Evolutionary conservation across 2,888 invertebrate species (phyloP).

Genomic region (Hypolimnas misippus): DNA sequence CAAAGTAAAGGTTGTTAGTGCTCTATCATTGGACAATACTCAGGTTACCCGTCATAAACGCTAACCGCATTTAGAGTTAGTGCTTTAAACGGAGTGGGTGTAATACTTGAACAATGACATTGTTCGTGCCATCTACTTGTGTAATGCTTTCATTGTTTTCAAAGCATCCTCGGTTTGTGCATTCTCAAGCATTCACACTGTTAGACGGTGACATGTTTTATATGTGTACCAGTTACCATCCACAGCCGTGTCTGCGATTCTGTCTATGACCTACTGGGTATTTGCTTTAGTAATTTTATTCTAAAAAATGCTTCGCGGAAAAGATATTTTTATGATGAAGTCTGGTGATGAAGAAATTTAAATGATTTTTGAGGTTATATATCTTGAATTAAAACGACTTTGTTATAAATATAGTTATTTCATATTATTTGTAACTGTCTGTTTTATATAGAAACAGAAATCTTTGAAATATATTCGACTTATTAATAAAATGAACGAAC

Average conservation of each 20-base stretch:
- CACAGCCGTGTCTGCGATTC: neutral
- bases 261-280: neutral
- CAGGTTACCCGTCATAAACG: conserved; percentile 20
- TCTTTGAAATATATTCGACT: too few relatives aligned
- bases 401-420: too few relatives aligned
- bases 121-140: conserved; percentile 55
- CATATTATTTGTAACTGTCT: too few relatives aligned
- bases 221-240: conserved; percentile 1
- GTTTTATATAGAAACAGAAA: too few relatives aligned
- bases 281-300: too few relatives aligned
- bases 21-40: conserved; percentile 2
- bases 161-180: conserved; percentile 52
- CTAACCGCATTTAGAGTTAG: conserved; percentile 19
- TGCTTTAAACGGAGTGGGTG: conserved; percentile 21
- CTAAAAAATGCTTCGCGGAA: too few relatives aligned
- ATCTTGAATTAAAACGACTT: too few relatives aligned
- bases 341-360: too few relatives aligned
- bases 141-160: conserved; percentile 64
- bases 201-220: conserved; percentile 15
- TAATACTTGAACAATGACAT: conserved; percentile 61
- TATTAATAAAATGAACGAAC: too few relatives aligned
- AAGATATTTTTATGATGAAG: too few relatives aligned
- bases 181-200: conserved; percentile 24
- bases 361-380: too few relatives aligned
- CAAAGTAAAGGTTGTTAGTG: neutral